phyloP scores from a whole-genome alignment of 2,888 invertebrate genomes.

The Agrochola lychnidis region DNA sequence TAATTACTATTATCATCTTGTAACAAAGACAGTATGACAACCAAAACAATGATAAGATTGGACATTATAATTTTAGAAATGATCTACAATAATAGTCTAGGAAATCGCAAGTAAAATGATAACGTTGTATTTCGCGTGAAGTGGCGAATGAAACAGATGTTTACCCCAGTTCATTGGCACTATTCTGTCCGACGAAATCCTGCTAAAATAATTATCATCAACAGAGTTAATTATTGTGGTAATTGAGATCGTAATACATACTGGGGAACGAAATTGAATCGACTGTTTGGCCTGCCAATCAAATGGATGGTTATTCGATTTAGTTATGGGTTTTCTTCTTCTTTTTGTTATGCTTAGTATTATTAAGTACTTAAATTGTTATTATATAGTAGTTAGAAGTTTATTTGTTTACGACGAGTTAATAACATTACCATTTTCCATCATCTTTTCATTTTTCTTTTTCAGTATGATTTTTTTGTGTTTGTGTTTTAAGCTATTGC shows the following conservation, averaged over 20 bases:
- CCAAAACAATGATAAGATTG: constrained; percentile 27
- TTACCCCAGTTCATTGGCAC: constrained; percentile 59
- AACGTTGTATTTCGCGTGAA: constrained; percentile 32
- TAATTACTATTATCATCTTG: not conserved
- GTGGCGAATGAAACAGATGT: constrained; percentile 61
- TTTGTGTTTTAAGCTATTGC: no score
- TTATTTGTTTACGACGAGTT: no score
- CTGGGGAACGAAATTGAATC: constrained; percentile 11
- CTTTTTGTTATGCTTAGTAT: no score
- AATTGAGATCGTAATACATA: constrained; percentile 33
- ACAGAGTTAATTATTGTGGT: constrained; percentile 34
- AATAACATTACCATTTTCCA: not conserved
- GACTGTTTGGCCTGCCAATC: constrained; percentile 19
- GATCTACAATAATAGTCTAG: constrained; percentile 37
- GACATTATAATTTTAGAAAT: constrained; percentile 52
- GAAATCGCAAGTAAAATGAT: constrained; percentile 48
- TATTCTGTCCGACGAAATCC: constrained; percentile 60
- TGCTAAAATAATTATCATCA: constrained; percentile 71
- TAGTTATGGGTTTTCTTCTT: no score
- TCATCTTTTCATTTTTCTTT: no score
- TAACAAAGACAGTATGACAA: constrained; percentile 8
- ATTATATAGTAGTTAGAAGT: no score
- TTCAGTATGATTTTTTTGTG: no score
- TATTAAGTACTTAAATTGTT: no score
- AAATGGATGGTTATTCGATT: not conserved